phyloP scores from a whole-genome alignment of 2,797 vertebrate species.

The Onychomys torridus region DNA sequence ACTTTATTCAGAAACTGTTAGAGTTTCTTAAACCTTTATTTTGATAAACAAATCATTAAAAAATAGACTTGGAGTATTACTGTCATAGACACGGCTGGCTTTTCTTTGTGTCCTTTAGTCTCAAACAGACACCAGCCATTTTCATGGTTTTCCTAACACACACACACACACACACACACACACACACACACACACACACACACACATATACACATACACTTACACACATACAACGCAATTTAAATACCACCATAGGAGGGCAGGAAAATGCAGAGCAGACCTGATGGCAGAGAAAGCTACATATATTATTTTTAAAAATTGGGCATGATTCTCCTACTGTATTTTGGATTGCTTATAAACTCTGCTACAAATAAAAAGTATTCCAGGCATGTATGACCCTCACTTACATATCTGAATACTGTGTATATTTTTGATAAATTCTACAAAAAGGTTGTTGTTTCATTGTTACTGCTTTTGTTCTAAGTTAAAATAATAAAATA shows the following conservation, averaged over 20 bases:
- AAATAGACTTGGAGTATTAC: background rate
- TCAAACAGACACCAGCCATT: conserved; percentile 65
- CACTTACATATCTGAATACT: background rate
- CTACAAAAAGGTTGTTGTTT: conserved; percentile 63
- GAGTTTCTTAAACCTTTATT: background rate
- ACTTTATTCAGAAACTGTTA: background rate
- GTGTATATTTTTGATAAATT: conserved; percentile 34
- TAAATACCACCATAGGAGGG: background rate
- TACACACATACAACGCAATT: background rate
- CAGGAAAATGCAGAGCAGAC: background rate
- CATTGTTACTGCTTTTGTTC: conserved; percentile 30
- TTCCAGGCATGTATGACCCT: background rate
- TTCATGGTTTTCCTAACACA: conserved; percentile 82
- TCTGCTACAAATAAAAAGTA: conserved; percentile 20
- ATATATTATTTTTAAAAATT: conserved; percentile 22
- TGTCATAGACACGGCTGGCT: background rate
- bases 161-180: background rate
- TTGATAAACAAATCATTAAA: background rate
- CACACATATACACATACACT: background rate
- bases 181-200: conserved; percentile 27
- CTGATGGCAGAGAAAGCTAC: background rate
- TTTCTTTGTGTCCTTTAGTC: background rate
- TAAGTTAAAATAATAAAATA: conserved; percentile 69
- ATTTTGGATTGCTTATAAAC: conserved; percentile 63
- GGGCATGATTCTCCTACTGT: conserved; percentile 26